A percentile compares a stretch with the other conserved stretches of the same genome.
phyloP scores from a whole-genome alignment of 2,113 vertebrate species.

The Axis porcinus region DNA sequence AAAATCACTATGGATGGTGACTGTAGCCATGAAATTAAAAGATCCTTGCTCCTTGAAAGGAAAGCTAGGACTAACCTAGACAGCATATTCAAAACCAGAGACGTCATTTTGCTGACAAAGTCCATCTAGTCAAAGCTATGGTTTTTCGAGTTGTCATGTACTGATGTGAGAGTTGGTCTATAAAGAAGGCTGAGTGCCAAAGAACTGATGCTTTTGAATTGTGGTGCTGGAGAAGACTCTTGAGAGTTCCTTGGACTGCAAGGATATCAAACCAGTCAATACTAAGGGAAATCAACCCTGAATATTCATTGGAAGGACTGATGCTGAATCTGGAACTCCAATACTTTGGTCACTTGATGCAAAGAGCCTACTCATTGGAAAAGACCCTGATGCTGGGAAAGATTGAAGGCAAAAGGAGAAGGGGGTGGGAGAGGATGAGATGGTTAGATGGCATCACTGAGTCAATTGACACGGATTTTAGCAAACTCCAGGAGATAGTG shows the following conservation, averaged over 20 bases:
- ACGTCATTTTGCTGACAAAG: neutral
- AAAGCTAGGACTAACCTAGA: neutral
- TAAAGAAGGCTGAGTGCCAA: neutral
- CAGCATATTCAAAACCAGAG: neutral
- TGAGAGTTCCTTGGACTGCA: neutral
- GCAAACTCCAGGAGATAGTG: neutral
- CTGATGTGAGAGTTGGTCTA: neutral
- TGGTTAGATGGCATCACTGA: neutral
- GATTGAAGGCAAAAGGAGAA: neutral
- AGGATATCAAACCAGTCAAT: neutral
- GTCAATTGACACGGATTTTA: neutral
- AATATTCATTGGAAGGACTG: neutral
- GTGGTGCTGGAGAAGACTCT: neutral
- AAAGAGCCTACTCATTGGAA: neutral
- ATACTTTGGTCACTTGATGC: neutral
- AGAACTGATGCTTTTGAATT: neutral
- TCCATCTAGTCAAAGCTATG: neutral
- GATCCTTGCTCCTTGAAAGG: neutral
- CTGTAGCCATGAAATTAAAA: neutral
- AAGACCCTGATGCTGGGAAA: neutral
- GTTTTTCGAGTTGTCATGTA: neutral
- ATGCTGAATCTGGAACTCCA: neutral
- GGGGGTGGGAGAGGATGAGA: accelerated
- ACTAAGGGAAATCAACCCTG: neutral
- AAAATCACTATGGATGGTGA: neutral